phyloP scores from a whole-genome alignment of 2,888 invertebrate genomes.

The Ochropacha duplaris region DNA sequence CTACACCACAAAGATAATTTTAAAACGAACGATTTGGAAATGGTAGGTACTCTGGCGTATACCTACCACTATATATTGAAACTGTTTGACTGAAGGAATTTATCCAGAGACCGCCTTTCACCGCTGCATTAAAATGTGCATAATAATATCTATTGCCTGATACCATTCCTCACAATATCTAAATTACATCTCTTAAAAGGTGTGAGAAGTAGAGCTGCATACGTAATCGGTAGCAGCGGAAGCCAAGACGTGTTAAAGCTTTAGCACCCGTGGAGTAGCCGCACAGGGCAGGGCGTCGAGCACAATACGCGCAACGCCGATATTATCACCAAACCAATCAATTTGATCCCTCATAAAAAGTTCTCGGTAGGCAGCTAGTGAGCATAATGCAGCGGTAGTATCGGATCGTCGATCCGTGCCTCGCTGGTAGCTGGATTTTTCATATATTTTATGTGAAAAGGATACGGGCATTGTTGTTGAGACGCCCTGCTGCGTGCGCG shows the following conservation, averaged over 20 bases:
- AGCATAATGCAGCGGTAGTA: conserved; percentile 69
- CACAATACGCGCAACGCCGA: conserved; percentile 69
- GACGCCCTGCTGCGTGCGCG: conserved; percentile 71
- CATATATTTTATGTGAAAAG: conserved; percentile 83
- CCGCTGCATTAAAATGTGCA: conserved; percentile 57
- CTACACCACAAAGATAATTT: conserved; percentile 45
- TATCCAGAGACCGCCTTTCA: conserved; percentile 38
- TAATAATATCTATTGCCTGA: conserved; percentile 54
- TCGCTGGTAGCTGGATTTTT: conserved; percentile 75
- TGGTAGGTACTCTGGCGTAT: conserved; percentile 11
- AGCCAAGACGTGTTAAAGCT: conserved; percentile 43
- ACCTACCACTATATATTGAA: conserved; percentile 6
- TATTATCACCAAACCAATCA: conserved; percentile 81
- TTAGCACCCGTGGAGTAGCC: conserved; percentile 31
- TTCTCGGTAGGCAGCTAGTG: conserved; percentile 72
- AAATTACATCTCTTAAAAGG: conserved; percentile 65
- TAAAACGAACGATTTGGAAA: conserved; percentile 30
- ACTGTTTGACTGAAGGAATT: conserved; percentile 13
- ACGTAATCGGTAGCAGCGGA: conserved; percentile 51
- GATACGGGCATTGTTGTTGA: conserved; percentile 80
- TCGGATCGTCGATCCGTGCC: conserved; percentile 72
- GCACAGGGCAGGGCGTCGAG: conserved; percentile 29
- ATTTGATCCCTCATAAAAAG: conserved; percentile 83
- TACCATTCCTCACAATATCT: conserved; percentile 46
- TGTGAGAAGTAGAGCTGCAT: conserved; percentile 64